phyloP scores from a whole-genome alignment of 2,113 vertebrate genomes.

The Trachemys scripta region DNA sequence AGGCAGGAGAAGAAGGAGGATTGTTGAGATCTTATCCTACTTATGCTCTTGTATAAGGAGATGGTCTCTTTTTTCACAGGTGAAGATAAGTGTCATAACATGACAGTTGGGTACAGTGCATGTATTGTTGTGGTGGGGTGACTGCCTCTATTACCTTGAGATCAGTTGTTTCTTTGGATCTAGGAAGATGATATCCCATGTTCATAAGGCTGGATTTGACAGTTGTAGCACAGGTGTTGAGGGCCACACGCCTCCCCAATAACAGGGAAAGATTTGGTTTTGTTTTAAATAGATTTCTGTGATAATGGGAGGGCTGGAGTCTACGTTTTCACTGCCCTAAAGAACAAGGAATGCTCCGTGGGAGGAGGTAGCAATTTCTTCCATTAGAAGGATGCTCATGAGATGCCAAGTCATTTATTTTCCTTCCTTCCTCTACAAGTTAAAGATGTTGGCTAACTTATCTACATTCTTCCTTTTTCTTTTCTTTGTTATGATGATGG shows the following conservation, averaged over 20 bases:
- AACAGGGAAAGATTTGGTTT: no score
- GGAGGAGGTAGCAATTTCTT: not conserved
- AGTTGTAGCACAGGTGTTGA: not conserved
- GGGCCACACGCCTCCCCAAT: not conserved
- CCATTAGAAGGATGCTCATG: not conserved
- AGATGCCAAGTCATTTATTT: not conserved
- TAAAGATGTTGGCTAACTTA: not conserved
- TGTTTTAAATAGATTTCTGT: not conserved
- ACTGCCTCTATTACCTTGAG: not conserved
- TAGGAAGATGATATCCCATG: not conserved
- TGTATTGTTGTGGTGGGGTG: not conserved
- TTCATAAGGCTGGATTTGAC: not conserved
- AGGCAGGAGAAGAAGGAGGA: not conserved
- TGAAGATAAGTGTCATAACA: not conserved
- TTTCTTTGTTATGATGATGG: accelerated
- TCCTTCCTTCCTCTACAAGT: not conserved
- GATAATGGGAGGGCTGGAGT: not conserved
- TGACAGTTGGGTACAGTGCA: not conserved
- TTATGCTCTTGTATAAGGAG: not conserved
- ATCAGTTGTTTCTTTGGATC: not conserved
- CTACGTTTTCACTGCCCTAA: not conserved
- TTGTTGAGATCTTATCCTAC: not conserved
- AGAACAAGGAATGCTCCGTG: not conserved
- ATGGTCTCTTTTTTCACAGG: not conserved
- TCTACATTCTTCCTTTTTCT: not conserved